Evolutionary conservation across 1,140 invertebrate species (phyloP).

Genomic region (Agrypnia vestita): DNA sequence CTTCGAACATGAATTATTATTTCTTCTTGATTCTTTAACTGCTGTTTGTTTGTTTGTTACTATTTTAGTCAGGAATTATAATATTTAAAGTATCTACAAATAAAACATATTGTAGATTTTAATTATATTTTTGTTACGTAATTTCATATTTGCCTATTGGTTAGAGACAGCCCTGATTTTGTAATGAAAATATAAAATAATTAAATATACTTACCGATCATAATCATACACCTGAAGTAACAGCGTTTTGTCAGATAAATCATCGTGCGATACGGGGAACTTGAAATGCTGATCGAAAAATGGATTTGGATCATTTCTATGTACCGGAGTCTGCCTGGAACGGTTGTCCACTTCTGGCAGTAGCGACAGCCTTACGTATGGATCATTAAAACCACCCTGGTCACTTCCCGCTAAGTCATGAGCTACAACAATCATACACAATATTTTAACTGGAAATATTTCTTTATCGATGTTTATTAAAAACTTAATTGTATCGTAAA

Average conservation of each 20-base stretch:
- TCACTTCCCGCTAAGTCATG: slow-evolving; percentile 87
- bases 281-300: slow-evolving; percentile 90
- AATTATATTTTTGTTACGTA: no score
- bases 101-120: no score
- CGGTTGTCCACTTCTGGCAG: slow-evolving; percentile 87
- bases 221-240: slow-evolving; percentile 84
- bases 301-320: slow-evolving; percentile 83
- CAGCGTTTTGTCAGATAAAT: slow-evolving; percentile 82
- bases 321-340: slow-evolving; percentile 86
- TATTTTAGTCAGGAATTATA: no score
- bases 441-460: neutral
- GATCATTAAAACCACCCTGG: slow-evolving; percentile 89
- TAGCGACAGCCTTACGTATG: slow-evolving; percentile 85
- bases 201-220: slow-evolving; percentile 66
- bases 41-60: no score
- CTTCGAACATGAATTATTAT: no score
- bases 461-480: neutral
- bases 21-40: no score
- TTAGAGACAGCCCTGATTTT: no score
- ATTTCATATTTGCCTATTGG: no score
- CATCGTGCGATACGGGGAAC: slow-evolving; percentile 87
- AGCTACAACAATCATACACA: slow-evolving; percentile 72
- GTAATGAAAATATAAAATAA: no score
- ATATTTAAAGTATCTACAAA: no score
- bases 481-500: no score